phyloP scores from a whole-genome alignment of 2,888 invertebrate species.

The Drosophila rellima region DNA sequence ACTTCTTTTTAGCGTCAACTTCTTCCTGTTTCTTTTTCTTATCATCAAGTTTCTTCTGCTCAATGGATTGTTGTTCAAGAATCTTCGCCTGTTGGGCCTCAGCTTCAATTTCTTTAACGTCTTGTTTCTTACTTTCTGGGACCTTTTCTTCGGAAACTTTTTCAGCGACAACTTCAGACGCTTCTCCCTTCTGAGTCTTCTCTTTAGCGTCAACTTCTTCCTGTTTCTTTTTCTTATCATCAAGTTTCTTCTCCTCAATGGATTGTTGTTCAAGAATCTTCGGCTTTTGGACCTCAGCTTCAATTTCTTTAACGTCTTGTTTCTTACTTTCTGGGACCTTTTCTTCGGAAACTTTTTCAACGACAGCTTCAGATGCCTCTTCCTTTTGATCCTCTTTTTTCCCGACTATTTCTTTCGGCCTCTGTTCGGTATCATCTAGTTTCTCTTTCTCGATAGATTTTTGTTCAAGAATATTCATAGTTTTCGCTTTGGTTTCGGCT shows the following conservation, averaged over 20 bases:
- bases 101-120: conserved; percentile 8
- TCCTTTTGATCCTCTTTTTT: too few species aligned
- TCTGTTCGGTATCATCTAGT: background rate
- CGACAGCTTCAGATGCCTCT: too few species aligned
- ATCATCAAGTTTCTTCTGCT: conserved; percentile 1
- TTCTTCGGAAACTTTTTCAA: too few species aligned
- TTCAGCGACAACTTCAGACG: conserved; percentile 24
- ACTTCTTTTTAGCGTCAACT: too few species aligned
- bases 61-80: conserved; percentile 13
- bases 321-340: too few species aligned
- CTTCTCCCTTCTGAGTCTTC: conserved; percentile 6
- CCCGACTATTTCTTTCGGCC: background rate
- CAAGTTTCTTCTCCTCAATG: too few species aligned
- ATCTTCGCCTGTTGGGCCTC: conserved; percentile 39
- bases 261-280: too few species aligned
- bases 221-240: too few species aligned
- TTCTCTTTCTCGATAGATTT: background rate
- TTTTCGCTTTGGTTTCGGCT: background rate
- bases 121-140: conserved; percentile 6
- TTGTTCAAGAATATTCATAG: conserved; percentile 1
- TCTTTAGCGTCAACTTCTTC: background rate
- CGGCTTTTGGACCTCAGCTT: too few species aligned
- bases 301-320: too few species aligned
- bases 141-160: conserved; percentile 25
- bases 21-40: conserved; percentile 8